Evolutionary conservation across 2,888 invertebrate genomes (phyloP).

Genomic region (Plagiodera versicolora): DNA sequence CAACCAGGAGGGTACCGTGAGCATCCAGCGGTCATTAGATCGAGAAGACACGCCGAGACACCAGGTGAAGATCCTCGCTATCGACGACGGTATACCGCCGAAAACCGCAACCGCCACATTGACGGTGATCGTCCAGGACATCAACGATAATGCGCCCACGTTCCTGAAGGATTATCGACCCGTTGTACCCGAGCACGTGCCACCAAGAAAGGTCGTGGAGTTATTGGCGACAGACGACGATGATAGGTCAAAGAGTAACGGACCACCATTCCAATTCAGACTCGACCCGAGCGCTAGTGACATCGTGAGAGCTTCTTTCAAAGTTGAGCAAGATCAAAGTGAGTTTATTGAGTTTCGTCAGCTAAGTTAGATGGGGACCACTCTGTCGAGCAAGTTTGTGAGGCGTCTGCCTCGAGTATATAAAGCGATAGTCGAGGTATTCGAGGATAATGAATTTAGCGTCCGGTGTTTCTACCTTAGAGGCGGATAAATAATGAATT

Average conservation of each 20-base stretch:
- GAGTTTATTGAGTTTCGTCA: slow-evolving; percentile 50
- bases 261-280: slow-evolving; percentile 94
- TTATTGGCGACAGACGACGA: slow-evolving; percentile 93
- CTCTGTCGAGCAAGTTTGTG: neutral
- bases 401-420: neutral
- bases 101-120: slow-evolving; percentile 92
- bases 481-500: neutral
- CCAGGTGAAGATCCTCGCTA: slow-evolving; percentile 94
- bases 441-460: neutral
- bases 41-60: slow-evolving; percentile 94
- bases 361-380: neutral
- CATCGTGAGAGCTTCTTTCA: slow-evolving; percentile 90
- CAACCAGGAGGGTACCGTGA: slow-evolving; percentile 92
- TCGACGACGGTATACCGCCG: slow-evolving; percentile 91
- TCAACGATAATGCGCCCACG: slow-evolving; percentile 93
- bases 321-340: slow-evolving; percentile 96
- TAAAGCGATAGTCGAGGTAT: neutral
- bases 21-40: slow-evolving; percentile 89
- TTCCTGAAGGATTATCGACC: slow-evolving; percentile 86
- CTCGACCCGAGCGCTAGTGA: slow-evolving; percentile 93
- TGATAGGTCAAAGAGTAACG: slow-evolving; percentile 91
- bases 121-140: slow-evolving; percentile 92
- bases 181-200: slow-evolving; percentile 89
- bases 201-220: slow-evolving; percentile 89
- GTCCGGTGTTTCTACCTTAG: neutral